Conservation (phyloP, 1,140 invertebrate species). For the Calliphora vicina region DNA sequence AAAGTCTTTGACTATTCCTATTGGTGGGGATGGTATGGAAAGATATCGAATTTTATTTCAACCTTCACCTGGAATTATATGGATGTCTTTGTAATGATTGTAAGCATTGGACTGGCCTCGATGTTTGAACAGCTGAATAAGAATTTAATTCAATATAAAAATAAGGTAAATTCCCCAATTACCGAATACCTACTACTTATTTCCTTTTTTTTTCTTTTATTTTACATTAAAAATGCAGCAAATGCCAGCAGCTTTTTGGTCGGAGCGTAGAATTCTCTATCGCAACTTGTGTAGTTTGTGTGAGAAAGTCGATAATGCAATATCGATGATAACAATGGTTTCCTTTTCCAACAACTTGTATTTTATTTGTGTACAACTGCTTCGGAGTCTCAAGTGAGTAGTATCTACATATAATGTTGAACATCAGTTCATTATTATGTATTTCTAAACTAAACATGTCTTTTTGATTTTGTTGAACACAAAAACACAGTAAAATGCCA, state of each 20-base stretch:
- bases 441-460: neutral
- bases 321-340: constrained; percentile 60
- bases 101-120: constrained; percentile 54
- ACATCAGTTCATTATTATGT: neutral
- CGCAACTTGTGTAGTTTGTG: constrained; percentile 58
- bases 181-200: too few relatives aligned
- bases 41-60: constrained; percentile 52
- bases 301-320: constrained; percentile 53
- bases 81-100: constrained; percentile 61
- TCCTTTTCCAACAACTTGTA: constrained; percentile 61
- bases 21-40: constrained; percentile 49
- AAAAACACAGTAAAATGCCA: constrained; percentile 61
- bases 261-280: constrained; percentile 55
- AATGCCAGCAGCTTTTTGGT: constrained; percentile 54
- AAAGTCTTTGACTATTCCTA: constrained; percentile 47
- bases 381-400: constrained; percentile 56
- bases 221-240: too few relatives aligned
- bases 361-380: constrained; percentile 59
- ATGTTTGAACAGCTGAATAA: constrained; percentile 57
- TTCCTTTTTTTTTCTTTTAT: too few relatives aligned
- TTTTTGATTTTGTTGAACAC: neutral
- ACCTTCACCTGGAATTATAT: constrained; percentile 61
- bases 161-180: constrained; percentile 51
- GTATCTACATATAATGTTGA: neutral
- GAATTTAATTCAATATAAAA: constrained; percentile 55